Base-by-base conservation (phyloP, 2,888 invertebrate genomes). In the Meiosimyza platycephala region DNA sequence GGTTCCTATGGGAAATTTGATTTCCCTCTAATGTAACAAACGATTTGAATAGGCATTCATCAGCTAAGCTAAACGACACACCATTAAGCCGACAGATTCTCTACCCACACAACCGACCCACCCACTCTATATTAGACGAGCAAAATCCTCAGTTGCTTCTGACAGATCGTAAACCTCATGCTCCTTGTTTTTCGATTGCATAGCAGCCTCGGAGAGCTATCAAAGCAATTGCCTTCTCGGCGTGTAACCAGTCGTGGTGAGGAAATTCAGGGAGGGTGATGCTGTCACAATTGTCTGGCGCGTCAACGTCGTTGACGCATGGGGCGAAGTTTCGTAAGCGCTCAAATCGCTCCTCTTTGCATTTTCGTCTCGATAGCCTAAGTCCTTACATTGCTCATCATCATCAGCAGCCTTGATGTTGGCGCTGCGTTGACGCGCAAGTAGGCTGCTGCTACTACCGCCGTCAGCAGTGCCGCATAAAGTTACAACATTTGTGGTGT, bases 251-350 rank as follows among this genome's bases (percentile, higher is more conserved):
- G 80, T 79, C 54, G 78, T 78, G n/a, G 78, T 79, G 73, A 81
- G 77, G 76, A 81, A 81, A 74, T 80, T 81, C 64, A 81, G 76
- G 69, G 81, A 81, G 64, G 81, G 80, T 70, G 81, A 81, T 70
- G 81, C 79, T 28, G 81, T 80, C 62, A 81, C 81, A 76, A 81
- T 81, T 22, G 81, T 80, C 73, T 81, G 80, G 60, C 79, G 78
- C 60, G 81, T 76, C 64, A 40, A 51, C n/a, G 67, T 50, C 13
- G 62, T 40, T 7, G 33, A 15, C 47, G 68, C 73, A 18, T 57
- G 74, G 60, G 70, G 68, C 72, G 66, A 60, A 71, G 71, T 66
- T 64, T 62, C 40, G 5, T 28, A 7, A 15, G 47, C 55, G 1
- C 40, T 40, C 40, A 18, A 2, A 52, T 64, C 54, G 40, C 64